phyloP scores from a whole-genome alignment of 2,888 invertebrate species.

The Dryobota labecula region DNA sequence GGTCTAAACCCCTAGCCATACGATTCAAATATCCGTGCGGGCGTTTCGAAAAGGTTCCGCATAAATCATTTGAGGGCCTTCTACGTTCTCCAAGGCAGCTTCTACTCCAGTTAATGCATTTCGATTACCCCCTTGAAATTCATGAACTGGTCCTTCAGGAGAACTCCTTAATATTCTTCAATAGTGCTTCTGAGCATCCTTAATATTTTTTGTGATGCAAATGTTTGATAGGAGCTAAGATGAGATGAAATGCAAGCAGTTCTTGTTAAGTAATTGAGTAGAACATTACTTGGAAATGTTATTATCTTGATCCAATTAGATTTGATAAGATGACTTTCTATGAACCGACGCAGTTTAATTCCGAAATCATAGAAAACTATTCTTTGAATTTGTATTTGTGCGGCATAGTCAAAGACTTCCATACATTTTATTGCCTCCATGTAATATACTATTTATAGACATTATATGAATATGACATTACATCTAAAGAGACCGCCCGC shows the following conservation, averaged over 20 bases:
- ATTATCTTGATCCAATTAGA: neutral
- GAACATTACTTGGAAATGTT: neutral
- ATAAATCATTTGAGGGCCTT: conserved; percentile 74
- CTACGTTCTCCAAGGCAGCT: conserved; percentile 60
- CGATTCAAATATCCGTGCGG: conserved; percentile 58
- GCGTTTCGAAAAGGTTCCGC: conserved; percentile 73
- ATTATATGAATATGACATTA: no score
- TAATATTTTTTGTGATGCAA: conserved; percentile 58
- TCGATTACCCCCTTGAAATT: conserved; percentile 78
- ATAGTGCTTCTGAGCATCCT: conserved; percentile 60
- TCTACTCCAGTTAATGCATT: conserved; percentile 76
- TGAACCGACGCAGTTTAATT: neutral
- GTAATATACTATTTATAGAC: neutral
- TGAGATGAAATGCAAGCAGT: conserved; percentile 5
- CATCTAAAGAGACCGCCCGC: neutral
- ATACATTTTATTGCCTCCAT: neutral
- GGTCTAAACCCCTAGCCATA: conserved; percentile 44
- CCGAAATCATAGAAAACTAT: neutral
- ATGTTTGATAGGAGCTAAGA: conserved; percentile 6
- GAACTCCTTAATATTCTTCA: conserved; percentile 70
- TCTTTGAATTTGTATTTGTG: neutral
- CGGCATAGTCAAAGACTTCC: no score
- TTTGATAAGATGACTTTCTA: neutral
- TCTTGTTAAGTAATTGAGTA: conserved; percentile 5
- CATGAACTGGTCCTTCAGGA: conserved; percentile 69